phyloP scores from a whole-genome alignment of 2,797 vertebrate species.

The Lycodopsis pacificus region DNA sequence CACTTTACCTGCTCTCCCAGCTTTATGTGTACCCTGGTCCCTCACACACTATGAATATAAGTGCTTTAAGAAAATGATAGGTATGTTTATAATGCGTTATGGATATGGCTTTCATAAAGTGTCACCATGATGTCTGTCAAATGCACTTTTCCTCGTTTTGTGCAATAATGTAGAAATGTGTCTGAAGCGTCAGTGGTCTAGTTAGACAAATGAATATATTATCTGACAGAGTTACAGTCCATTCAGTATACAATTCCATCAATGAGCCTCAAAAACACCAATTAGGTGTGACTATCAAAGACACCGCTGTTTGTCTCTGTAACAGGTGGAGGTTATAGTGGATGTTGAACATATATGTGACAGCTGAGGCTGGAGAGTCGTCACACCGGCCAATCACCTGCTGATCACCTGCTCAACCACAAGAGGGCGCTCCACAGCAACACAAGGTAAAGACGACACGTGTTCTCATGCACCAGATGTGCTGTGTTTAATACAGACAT shows the following conservation, averaged over 20 bases:
- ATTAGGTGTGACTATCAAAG: neutral
- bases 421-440: conserved; percentile 14
- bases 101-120: neutral
- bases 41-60: neutral
- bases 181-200: too few species aligned
- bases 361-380: neutral
- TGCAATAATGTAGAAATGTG: neutral
- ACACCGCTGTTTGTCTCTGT: neutral
- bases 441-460: neutral
- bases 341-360: neutral
- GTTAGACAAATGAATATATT: neutral
- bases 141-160: too few species aligned
- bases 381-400: neutral
- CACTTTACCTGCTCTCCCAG: too few species aligned
- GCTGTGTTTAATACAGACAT: neutral
- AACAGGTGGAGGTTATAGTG: neutral
- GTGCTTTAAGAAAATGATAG: too few species aligned
- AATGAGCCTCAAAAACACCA: neutral
- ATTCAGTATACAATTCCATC: neutral
- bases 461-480: neutral
- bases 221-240: neutral
- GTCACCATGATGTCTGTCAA: too few species aligned
- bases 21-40: too few species aligned
- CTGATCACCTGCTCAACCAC: conserved; percentile 7
- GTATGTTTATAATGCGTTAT: neutral